These are phyloP conservation scores for Homarus americanus DNA, from an alignment of 1,140 invertebrate species.

Conservation along the genomic window DNA sequence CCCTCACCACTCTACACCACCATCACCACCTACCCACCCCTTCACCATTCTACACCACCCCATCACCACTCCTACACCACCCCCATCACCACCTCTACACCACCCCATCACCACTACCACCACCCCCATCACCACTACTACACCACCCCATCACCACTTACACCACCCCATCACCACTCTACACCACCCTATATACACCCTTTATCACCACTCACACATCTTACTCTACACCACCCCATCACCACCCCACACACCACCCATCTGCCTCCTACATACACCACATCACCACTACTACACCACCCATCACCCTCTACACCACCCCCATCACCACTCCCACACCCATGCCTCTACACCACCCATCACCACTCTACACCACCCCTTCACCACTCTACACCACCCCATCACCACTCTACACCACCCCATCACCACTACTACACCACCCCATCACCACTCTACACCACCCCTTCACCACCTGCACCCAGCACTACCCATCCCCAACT, in stretches of 20 bases:
- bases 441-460: neutral
- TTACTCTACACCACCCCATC: neutral
- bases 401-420: neutral
- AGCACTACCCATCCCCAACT: neutral
- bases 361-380: neutral
- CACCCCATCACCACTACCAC: no score
- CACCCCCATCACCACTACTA: no score
- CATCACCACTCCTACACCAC: no score
- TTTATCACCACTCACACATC: neutral
- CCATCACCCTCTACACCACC: no score
- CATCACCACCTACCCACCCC: no score
- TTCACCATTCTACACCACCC: no score
- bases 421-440: neutral
- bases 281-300: neutral
- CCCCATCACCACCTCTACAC: no score
- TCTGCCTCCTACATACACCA: neutral
- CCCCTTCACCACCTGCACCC: neutral
- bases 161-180: no score
- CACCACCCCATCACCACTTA: no score
- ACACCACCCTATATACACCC: no score
- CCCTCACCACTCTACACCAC: no score
- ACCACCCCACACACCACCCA: neutral
- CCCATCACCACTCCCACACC: neutral
- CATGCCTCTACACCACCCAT: no score
- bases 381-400: neutral